These are phyloP conservation scores for Petroica traversi DNA, from an alignment of 2,113 vertebrate species.

Conservation along the genomic window DNA sequence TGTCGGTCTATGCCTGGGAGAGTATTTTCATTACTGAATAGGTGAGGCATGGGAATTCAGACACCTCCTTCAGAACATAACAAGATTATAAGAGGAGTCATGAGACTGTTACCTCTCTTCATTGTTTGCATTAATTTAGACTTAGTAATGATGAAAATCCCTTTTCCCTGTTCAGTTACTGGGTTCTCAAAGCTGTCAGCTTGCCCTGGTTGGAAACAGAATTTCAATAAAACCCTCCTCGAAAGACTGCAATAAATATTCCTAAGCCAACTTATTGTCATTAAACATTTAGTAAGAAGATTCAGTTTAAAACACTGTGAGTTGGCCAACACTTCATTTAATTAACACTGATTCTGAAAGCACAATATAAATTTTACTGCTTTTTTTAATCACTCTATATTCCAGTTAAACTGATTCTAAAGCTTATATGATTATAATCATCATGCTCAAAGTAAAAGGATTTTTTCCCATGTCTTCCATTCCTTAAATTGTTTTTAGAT, in stretches of 20 bases:
- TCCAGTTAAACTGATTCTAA: conserved; percentile 12
- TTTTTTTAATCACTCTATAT: conserved; percentile 50
- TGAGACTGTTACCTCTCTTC: conserved; percentile 18
- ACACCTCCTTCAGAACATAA: conserved; percentile 8
- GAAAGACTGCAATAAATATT: conserved; percentile 22
- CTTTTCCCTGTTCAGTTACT: conserved; percentile 25
- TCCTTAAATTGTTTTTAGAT: conserved; percentile 67
- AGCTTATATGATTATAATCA: conserved; percentile 53
- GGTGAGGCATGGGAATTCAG: not conserved
- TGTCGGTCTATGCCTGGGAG: not conserved
- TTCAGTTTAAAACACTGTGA: conserved; percentile 26
- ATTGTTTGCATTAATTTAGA: conserved; percentile 54
- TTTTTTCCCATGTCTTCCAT: conserved; percentile 34
- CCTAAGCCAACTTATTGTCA: conserved; percentile 50
- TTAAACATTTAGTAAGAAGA: conserved; percentile 46
- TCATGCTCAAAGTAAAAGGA: conserved; percentile 58
- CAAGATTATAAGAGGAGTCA: conserved; percentile 29
- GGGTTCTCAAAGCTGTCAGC: conserved; percentile 16
- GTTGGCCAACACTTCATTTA: conserved; percentile 34
- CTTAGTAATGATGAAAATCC: conserved; percentile 17
- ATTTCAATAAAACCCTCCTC: conserved; percentile 40
- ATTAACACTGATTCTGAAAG: conserved; percentile 51
- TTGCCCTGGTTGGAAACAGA: not conserved
- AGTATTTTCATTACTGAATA: not conserved
- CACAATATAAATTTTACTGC: conserved; percentile 50